Evolutionary conservation across 2,113 vertebrate species (phyloP).

Genomic region (Psammodynastes pulverulentus): DNA sequence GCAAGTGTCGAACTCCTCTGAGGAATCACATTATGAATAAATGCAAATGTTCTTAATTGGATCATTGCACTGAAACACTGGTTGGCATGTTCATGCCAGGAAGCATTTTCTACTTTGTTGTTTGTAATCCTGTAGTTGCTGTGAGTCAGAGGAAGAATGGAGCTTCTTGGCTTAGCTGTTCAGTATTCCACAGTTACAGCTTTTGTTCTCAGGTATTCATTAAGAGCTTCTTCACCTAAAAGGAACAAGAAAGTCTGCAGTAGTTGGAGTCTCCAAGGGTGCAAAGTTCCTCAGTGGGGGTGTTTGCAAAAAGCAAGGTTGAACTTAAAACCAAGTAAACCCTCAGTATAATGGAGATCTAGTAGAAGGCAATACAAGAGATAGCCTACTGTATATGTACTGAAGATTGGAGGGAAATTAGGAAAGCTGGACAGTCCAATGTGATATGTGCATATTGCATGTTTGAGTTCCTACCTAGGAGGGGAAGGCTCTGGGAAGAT

Average conservation of each 20-base stretch:
- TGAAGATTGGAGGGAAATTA: neutral
- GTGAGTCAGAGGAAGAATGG: neutral
- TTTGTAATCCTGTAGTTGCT: neutral
- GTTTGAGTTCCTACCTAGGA: neutral
- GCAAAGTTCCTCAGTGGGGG: neutral
- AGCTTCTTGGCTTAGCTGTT: neutral
- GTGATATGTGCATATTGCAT: neutral
- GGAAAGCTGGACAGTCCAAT: neutral
- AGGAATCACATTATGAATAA: neutral
- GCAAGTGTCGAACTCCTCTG: neutral
- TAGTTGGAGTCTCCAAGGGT: conserved; percentile 14
- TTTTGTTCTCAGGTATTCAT: conserved; percentile 96
- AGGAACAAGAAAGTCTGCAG: conserved; percentile 32
- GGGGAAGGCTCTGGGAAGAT: neutral
- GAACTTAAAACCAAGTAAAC: neutral
- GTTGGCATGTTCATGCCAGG: neutral
- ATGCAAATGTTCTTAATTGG: conserved; percentile 11
- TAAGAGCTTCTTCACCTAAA: conserved; percentile 91
- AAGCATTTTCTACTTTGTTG: neutral
- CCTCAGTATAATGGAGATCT: neutral
- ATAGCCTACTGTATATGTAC: neutral
- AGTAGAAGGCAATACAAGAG: neutral
- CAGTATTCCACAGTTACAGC: conserved; percentile 94
- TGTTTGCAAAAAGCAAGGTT: neutral
- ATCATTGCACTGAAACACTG: conserved; percentile 7